Evolutionary conservation across 2,888 invertebrate species (phyloP).

Genomic region (Andrena chrysosceles): DNA sequence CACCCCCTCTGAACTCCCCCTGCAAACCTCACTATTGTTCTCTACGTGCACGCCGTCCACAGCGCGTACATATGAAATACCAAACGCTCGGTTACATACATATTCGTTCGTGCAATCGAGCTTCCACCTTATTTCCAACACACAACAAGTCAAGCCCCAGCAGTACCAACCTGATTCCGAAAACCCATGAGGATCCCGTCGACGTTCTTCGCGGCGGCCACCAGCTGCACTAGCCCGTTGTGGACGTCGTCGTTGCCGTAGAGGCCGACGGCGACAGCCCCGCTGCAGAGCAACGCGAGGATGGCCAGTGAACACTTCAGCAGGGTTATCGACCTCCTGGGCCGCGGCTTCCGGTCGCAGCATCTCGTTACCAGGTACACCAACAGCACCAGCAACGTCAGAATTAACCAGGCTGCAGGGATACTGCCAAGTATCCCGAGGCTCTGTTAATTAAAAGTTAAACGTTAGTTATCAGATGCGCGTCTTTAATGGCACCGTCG

Average conservation of each 20-base stretch:
- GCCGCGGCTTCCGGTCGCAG: conserved; percentile 96
- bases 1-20: too few relatives aligned
- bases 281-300: conserved; percentile 94
- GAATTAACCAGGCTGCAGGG: conserved; percentile 96
- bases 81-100: too few relatives aligned
- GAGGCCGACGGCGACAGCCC: conserved; percentile 94
- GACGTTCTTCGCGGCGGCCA: conserved; percentile 92
- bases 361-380: conserved; percentile 97
- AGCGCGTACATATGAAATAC: too few relatives aligned
- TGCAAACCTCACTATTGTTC: too few relatives aligned
- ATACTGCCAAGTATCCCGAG: conserved; percentile 96
- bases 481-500: conserved; percentile 14
- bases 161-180: conserved; percentile 89
- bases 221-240: conserved; percentile 91
- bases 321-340: conserved; percentile 94
- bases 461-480: conserved; percentile 20
- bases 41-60: too few relatives aligned
- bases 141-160: too few relatives aligned
- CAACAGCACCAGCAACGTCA: conserved; percentile 94
- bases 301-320: conserved; percentile 92
- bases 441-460: conserved; percentile 87
- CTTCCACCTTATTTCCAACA: too few relatives aligned
- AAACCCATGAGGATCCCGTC: conserved; percentile 92
- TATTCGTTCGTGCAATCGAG: too few relatives aligned
- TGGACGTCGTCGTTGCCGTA: conserved; percentile 98